Percentiles rank a stretch among this genome's conserved stretches.
phyloP scores from a whole-genome alignment of 2,888 invertebrate species.

The Ornithoptera priamus region DNA sequence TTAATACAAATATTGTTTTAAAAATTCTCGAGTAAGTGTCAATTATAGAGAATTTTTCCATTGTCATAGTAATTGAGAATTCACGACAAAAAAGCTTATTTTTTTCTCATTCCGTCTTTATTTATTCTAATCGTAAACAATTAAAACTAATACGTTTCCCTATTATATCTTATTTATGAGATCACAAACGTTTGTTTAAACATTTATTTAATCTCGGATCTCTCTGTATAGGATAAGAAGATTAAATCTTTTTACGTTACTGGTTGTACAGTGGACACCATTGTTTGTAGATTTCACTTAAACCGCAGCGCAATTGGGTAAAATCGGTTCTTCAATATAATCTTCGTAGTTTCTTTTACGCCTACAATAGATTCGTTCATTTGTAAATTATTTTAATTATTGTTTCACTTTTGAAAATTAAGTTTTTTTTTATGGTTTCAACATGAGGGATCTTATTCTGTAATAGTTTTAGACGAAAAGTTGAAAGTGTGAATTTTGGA shows the following conservation, averaged over 20 bases:
- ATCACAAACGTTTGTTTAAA: conserved; percentile 32
- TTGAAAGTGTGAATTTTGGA: too few relatives aligned
- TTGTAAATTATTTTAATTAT: conserved; percentile 58
- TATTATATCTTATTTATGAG: conserved; percentile 10
- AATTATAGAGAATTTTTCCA: too few relatives aligned
- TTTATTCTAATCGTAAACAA: conserved; percentile 5
- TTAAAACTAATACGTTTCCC: neutral
- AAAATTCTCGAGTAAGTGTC: too few relatives aligned
- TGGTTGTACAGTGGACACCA: conserved; percentile 40
- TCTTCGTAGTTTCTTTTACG: conserved; percentile 42
- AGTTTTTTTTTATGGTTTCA: neutral
- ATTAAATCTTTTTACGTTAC: conserved; percentile 44
- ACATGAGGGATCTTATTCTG: neutral
- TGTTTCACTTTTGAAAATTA: conserved; percentile 53
- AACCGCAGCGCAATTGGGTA: conserved; percentile 39
- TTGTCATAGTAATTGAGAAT: too few relatives aligned
- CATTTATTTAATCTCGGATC: conserved; percentile 25
- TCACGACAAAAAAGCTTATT: too few relatives aligned
- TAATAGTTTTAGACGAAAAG: too few relatives aligned
- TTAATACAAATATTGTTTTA: too few relatives aligned
- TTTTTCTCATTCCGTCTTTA: neutral
- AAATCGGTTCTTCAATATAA: conserved; percentile 49
- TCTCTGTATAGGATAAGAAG: conserved; percentile 29
- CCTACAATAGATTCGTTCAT: conserved; percentile 53
- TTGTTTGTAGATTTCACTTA: conserved; percentile 55